Evolutionary conservation across 1,140 invertebrate species (phyloP).

Genomic region (Sitophilus oryzae): DNA sequence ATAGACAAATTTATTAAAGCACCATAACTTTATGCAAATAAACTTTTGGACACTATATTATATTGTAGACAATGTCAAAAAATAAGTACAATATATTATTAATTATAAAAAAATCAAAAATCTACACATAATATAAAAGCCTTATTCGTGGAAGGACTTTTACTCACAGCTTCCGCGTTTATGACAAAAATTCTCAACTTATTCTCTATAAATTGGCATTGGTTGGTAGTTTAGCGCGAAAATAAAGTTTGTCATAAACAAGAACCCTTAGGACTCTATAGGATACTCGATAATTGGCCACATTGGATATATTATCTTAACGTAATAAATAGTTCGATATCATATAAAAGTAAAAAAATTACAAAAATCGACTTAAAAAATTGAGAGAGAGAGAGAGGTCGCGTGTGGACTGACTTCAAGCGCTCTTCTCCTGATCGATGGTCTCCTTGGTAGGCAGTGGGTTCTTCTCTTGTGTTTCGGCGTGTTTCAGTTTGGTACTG

Average conservation of each 20-base stretch:
- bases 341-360: slow-evolving; percentile 41
- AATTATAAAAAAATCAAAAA: slow-evolving; percentile 10
- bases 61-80: slow-evolving; percentile 16
- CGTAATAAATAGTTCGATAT: slow-evolving; percentile 34
- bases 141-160: slow-evolving; percentile 3
- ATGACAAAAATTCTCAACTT: slow-evolving; percentile 21
- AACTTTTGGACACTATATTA: slow-evolving; percentile 24
- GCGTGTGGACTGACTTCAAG: slow-evolving; percentile 23
- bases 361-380: slow-evolving; percentile 31
- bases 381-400: slow-evolving; percentile 16
- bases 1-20: slow-evolving; percentile 34
- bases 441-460: slow-evolving; percentile 73
- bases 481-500: slow-evolving; percentile 76
- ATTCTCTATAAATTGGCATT: too few relatives aligned
- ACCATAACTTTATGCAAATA: slow-evolving; percentile 38
- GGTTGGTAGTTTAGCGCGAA: slow-evolving; percentile 19
- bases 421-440: slow-evolving; percentile 63
- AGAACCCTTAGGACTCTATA: slow-evolving; percentile 14
- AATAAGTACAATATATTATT: slow-evolving; percentile 22
- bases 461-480: slow-evolving; percentile 86
- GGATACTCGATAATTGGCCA: slow-evolving; percentile 9
- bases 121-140: slow-evolving; percentile 2
- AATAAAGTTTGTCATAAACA: slow-evolving; percentile 12
- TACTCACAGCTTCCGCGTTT: slow-evolving; percentile 7
- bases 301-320: slow-evolving; percentile 21